A percentile compares a stretch with the other conserved stretches of the same genome.
Evolutionary conservation across 2,888 invertebrate species (phyloP).

Genomic region (Eudemis profundana): DNA sequence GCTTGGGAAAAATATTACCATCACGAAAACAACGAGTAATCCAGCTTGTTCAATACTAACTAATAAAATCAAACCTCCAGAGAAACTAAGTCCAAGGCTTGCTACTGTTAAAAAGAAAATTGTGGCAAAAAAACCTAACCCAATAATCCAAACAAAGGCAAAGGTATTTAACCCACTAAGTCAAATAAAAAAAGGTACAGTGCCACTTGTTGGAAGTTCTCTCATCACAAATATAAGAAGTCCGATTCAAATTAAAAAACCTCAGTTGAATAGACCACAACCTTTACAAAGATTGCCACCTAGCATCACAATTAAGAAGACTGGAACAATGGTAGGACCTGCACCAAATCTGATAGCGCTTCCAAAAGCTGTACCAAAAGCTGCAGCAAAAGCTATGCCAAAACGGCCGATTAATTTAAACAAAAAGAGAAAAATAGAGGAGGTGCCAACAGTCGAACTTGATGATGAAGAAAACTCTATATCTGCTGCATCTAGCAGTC

Average conservation of each 20-base stretch:
- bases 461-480: slow-evolving; percentile 70
- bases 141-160: not conserved
- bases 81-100: slow-evolving; percentile 48
- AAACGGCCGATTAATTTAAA: not conserved
- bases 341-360: slow-evolving; percentile 6
- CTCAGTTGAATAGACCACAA: slow-evolving; percentile 38
- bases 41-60: slow-evolving; percentile 43
- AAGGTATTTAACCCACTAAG: slow-evolving; percentile 27
- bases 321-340: slow-evolving; percentile 48
- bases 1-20: slow-evolving; percentile 51
- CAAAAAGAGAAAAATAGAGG: slow-evolving; percentile 46
- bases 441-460: slow-evolving; percentile 68
- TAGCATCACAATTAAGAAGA: slow-evolving; percentile 67
- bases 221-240: slow-evolving; percentile 45
- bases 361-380: slow-evolving; percentile 1
- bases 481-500: slow-evolving; percentile 55
- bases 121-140: not conserved
- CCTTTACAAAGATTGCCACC: slow-evolving; percentile 64
- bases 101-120: slow-evolving; percentile 22
- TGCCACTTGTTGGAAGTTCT: slow-evolving; percentile 1
- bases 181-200: slow-evolving; percentile 1
- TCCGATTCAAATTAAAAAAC: slow-evolving; percentile 48
- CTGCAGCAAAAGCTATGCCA: not conserved
- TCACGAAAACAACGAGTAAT: slow-evolving; percentile 53
- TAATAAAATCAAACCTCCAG: slow-evolving; percentile 55